Evolutionary conservation across 2,888 invertebrate species (phyloP), one percentile per base, ranked within the genome.

Genomic region (Clostera curtula): DNA sequence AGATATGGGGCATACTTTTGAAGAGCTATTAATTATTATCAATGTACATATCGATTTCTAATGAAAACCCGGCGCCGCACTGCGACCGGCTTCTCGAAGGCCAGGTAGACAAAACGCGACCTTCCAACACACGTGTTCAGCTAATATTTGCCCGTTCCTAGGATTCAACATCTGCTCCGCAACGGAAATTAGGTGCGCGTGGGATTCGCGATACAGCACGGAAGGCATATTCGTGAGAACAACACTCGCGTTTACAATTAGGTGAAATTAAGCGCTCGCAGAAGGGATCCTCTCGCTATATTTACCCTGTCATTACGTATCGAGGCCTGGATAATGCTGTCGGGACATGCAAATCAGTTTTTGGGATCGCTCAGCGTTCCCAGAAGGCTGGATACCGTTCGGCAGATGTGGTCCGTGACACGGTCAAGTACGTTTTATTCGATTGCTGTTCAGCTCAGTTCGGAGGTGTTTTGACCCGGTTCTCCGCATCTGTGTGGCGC

Each of bases 401-500:
- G 61, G 76, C 79, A 82, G 82, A 79, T 80, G 79, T 58, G 60
- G 60, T 60, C 59, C 75, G 68, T 79, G 80, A 80, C 79, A 77
- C 75, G 77, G 79, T 77, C 79, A 76, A 73, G 71, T 71, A 68
- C 64, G 68, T 74, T 71, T 72, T 72, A 76, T 79, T 74, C 70
- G 75, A 74, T 69, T 64, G 68, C 64, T 64, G 69, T 69, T 73
- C 72, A 65, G 61, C 70, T 72, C 65, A 71, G 71, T 68, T 19
- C 73, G 73, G 77, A 79, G 72, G 76, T 80, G 82, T 79, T 80
- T 77, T 75, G 79, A 79, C 80, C 80, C 77, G 79, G 72, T 77
- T 73, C 64, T 59, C 42, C 61, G 65, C 54, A 57, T 57, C 59
- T 63, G 62, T 59, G 61, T 54, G 49, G 57, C 49, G 51, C 43